Evolutionary conservation across 2,113 vertebrate species (phyloP).

Genomic region (Scophthalmus maximus): DNA sequence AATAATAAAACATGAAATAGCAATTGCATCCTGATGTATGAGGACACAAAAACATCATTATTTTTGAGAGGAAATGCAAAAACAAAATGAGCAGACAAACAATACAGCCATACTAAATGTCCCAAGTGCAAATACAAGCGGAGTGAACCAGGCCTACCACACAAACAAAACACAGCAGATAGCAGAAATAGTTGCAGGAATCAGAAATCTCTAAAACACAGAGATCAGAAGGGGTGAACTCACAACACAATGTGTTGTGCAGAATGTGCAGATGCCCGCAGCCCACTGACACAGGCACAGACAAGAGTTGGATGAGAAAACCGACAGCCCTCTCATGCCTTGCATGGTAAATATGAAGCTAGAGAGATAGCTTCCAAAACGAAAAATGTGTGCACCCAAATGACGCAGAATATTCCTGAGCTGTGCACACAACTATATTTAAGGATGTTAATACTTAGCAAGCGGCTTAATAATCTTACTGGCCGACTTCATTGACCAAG

Average conservation of each 20-base stretch:
- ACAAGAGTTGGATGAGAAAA: no score
- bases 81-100: conserved; percentile 9
- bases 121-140: conserved; percentile 37
- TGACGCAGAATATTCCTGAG: no score
- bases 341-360: no score
- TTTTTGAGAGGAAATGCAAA: conserved; percentile 16
- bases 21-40: not conserved
- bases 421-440: no score
- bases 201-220: not conserved
- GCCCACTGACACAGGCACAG: not conserved
- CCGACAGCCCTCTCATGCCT: no score
- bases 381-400: no score
- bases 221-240: not conserved
- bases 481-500: no score
- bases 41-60: conserved; percentile 1
- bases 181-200: conserved; percentile 21
- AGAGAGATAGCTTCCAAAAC: no score
- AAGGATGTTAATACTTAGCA: no score
- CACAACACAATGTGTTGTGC: not conserved
- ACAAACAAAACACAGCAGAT: not conserved
- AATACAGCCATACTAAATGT: conserved; percentile 26
- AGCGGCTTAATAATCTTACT: no score
- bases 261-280: not conserved
- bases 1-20: conserved; percentile 15
- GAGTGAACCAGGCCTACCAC: not conserved